phyloP scores from a whole-genome alignment of 2,797 vertebrate genomes.

The Hippopotamyrus pictus region DNA sequence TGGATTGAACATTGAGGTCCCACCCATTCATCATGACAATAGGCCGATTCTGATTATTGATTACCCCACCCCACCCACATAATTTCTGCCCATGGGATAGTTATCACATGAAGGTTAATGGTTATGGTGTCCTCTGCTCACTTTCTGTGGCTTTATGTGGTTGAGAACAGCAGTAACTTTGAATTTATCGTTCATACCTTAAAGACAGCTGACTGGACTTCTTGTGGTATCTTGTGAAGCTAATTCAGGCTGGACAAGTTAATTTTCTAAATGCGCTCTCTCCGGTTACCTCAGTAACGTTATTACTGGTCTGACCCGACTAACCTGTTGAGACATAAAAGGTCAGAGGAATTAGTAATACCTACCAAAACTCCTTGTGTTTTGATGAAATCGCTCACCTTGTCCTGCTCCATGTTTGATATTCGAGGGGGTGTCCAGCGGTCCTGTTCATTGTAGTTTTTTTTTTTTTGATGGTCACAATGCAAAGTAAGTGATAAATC shows the following conservation, averaged over 20 bases:
- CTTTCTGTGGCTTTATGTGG: neutral
- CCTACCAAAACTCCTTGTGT: neutral
- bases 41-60: neutral
- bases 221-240: neutral
- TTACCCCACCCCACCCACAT: neutral
- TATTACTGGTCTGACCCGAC: neutral
- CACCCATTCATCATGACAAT: neutral
- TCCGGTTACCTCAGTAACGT: neutral
- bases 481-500: neutral
- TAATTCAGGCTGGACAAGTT: constrained; percentile 1
- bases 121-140: neutral
- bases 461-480: neutral
- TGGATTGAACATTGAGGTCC: neutral
- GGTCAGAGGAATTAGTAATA: neutral
- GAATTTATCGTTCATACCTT: neutral
- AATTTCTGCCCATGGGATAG: neutral
- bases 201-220: neutral
- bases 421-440: neutral
- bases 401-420: neutral
- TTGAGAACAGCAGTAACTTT: neutral
- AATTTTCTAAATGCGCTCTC: neutral
- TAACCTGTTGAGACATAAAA: neutral
- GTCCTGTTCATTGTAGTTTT: neutral
- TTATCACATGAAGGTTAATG: neutral
- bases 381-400: neutral